Evolutionary conservation across 2,797 vertebrate species (phyloP).

Genomic region (Lithobates pipiens): DNA sequence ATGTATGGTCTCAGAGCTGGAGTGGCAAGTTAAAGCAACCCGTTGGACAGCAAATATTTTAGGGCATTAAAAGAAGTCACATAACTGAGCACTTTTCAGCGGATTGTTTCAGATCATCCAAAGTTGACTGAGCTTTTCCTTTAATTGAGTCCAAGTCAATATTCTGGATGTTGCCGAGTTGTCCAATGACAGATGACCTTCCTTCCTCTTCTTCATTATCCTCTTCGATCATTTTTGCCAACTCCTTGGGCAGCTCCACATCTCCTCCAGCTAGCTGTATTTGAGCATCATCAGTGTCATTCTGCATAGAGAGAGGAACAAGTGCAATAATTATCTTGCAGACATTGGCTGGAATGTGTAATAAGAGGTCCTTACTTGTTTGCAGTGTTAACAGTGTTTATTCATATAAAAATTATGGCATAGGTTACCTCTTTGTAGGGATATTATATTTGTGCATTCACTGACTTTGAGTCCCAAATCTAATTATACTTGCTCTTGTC

Average conservation of each 20-base stretch:
- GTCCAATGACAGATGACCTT: slow-evolving; percentile 91
- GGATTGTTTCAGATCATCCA: slow-evolving; percentile 95
- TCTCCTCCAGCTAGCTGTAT: slow-evolving; percentile 93
- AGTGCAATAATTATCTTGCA: not conserved
- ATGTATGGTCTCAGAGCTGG: not conserved
- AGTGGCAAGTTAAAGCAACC: not conserved
- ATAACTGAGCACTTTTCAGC: slow-evolving; percentile 94
- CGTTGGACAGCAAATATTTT: not conserved
- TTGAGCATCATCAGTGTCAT: slow-evolving; percentile 89
- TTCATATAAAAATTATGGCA: no score
- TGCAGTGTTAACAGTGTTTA: no score
- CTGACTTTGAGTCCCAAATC: no score
- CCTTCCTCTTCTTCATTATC: slow-evolving; percentile 92
- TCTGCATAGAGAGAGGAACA: slow-evolving; percentile 75
- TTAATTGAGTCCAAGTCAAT: slow-evolving; percentile 94
- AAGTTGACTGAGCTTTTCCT: slow-evolving; percentile 92
- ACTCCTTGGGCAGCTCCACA: slow-evolving; percentile 90
- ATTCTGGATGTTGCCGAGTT: slow-evolving; percentile 92
- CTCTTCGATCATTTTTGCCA: slow-evolving; percentile 97
- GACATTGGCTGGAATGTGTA: no score
- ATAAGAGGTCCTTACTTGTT: no score
- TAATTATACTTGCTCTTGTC: no score
- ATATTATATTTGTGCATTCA: no score
- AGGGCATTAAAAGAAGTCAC: slow-evolving; percentile 74
- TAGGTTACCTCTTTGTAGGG: no score